Evolutionary conservation across 2,113 vertebrate genomes (phyloP), one percentile per base, ranked within the genome.

Genomic region (Vulpes ferrilata): DNA sequence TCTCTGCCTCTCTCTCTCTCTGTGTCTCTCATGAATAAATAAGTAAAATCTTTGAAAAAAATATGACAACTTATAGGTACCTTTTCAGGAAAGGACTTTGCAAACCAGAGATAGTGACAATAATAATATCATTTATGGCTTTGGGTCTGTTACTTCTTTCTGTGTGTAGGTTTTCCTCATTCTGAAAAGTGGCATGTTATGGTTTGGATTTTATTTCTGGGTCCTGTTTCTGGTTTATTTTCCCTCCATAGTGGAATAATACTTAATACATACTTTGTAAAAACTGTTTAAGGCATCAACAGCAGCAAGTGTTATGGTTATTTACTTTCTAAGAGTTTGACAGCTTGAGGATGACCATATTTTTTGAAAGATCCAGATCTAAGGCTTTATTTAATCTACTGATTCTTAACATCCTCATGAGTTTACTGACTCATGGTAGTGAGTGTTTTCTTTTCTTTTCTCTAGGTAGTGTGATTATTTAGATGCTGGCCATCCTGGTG

Each of bases 71-170:
- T 86, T 30, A 65, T 7, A 85, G 32, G 2, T 38, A 13, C 9
- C 8, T 30, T 92, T 96, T 59, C 12, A 73, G 59, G 48, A 95
- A 38, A 53, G 69, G 38, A 81, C 17, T 65, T 89, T 89, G 32
- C 71, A 60, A 85, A 81, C 43, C 25, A 88, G 57, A 83, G 43
- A 73, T 27, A 20, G 1, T 51, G 69, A 71, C 32, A 74, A 4
- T 25, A 15, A 23, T 17, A 89, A 3, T 23, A 16, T 32, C 22
- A 22, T 48, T 69, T 73, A 38, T 51, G 43, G 7, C 51, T 88
- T 69, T 51, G 53, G 48, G 53, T 30, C 38, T 27, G 5, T 85
- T 57, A n/a, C 35, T 80, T 90, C 59, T 67, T 67, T 81, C 8
- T 79, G 12, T 11, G 16, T 74, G 15, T n/a, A 43, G 17, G 22